phyloP scores from a whole-genome alignment of 2,113 vertebrate species.

The Rhinolophus sinicus region DNA sequence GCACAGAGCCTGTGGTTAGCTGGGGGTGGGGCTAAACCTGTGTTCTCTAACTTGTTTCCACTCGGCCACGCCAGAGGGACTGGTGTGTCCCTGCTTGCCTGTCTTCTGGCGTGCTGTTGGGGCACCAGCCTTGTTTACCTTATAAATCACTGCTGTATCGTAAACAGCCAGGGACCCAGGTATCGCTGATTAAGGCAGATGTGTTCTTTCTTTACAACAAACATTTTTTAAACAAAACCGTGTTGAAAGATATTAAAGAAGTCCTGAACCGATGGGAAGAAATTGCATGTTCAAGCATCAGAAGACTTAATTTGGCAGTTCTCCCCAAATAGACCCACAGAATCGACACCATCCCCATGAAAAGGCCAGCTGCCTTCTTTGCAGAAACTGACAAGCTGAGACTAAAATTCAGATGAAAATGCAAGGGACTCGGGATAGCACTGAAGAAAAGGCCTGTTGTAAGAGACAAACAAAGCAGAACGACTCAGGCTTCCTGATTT shows the following conservation, averaged over 20 bases:
- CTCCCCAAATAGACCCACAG: neutral
- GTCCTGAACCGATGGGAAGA: neutral
- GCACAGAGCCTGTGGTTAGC: neutral
- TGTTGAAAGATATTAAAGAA: neutral
- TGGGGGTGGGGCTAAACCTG: neutral
- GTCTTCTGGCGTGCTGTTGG: neutral
- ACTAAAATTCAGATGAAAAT: neutral
- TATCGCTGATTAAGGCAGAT: slow-evolving; percentile 74
- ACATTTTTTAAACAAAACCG: neutral
- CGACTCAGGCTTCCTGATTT: accelerated
- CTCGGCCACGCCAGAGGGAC: neutral
- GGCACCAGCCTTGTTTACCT: slow-evolving; percentile 69
- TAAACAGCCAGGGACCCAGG: slow-evolving; percentile 62
- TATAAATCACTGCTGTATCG: slow-evolving; percentile 62
- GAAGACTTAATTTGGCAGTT: neutral
- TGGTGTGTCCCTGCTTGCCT: neutral
- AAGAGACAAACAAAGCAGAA: neutral
- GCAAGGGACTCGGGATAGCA: neutral
- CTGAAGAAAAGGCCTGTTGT: neutral
- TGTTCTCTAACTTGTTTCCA: neutral
- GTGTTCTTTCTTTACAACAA: neutral
- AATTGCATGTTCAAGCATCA: neutral
- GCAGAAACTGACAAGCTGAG: neutral
- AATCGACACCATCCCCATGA: too few species aligned
- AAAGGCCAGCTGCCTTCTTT: neutral